A percentile compares a stretch with the other conserved stretches of the same genome.
These are phyloP conservation scores for Alsophila aescularia DNA, from an alignment of 2,888 invertebrate genomes.

Conservation along the genomic window DNA sequence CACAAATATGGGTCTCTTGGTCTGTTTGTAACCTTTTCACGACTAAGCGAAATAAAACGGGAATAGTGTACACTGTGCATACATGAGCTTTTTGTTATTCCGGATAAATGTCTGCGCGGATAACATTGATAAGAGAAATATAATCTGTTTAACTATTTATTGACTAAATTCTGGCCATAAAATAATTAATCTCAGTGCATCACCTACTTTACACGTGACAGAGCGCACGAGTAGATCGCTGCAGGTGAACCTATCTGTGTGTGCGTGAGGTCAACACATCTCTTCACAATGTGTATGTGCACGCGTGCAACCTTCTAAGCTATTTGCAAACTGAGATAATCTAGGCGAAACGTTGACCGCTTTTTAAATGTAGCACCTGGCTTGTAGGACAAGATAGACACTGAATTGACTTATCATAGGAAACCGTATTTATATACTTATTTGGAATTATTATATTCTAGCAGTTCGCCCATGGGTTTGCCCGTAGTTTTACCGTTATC, in stretches of 20 bases:
- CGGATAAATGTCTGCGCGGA: too few species aligned
- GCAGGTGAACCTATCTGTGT: slow-evolving; percentile 69
- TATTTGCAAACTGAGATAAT: slow-evolving; percentile 34
- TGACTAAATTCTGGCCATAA: too few species aligned
- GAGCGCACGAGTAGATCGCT: slow-evolving; percentile 75
- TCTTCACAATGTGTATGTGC: slow-evolving; percentile 45
- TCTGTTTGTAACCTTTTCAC: too few species aligned
- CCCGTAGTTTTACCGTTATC: too few species aligned
- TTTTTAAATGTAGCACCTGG: slow-evolving; percentile 24
- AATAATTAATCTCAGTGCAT: slow-evolving; percentile 41
- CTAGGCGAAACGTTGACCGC: slow-evolving; percentile 33
- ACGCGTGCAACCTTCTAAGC: slow-evolving; percentile 39
- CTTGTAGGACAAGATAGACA: slow-evolving; percentile 9
- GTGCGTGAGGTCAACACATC: slow-evolving; percentile 76
- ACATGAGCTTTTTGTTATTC: too few species aligned
- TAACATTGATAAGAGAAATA: too few species aligned
- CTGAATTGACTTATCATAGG: slow-evolving; percentile 1
- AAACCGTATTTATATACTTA: background rate
- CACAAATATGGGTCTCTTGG: too few species aligned
- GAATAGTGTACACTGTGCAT: too few species aligned
- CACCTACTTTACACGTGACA: slow-evolving; percentile 64
- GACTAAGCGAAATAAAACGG: too few species aligned
- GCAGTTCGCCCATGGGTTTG: too few species aligned
- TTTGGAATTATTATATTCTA: too few species aligned
- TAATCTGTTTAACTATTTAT: too few species aligned